Conservation (phyloP, 2,888 invertebrate genomes). For the Atherix ibis region DNA sequence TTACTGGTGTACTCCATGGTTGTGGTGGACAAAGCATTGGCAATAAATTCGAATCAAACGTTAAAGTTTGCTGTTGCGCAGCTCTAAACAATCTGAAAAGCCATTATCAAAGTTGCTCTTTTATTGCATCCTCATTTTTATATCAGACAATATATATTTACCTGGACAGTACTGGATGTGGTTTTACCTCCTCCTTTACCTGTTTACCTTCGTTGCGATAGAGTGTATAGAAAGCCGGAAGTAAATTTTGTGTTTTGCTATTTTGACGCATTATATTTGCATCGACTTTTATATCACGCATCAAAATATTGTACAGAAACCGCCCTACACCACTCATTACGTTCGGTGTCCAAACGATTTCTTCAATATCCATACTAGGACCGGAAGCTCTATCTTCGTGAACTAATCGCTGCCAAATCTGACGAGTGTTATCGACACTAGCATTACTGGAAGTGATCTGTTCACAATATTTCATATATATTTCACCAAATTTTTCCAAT, state of each 20-base stretch:
- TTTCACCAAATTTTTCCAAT: slow-evolving; percentile 43
- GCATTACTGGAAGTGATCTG: slow-evolving; percentile 39
- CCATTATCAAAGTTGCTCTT: neutral
- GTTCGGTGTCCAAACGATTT: slow-evolving; percentile 49
- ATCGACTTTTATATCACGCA: slow-evolving; percentile 72
- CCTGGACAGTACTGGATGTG: slow-evolving; percentile 60
- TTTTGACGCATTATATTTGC: slow-evolving; percentile 45
- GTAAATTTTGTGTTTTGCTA: slow-evolving; percentile 36
- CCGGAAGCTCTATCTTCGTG: slow-evolving; percentile 36
- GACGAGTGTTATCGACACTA: slow-evolving; percentile 43
- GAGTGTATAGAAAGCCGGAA: slow-evolving; percentile 67
- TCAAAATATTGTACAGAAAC: slow-evolving; percentile 72
- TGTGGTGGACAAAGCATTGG: slow-evolving; percentile 73
- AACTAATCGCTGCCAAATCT: slow-evolving; percentile 55
- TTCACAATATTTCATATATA: slow-evolving; percentile 48
- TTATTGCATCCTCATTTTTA: neutral
- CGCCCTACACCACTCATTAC: slow-evolving; percentile 54
- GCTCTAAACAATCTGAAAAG: slow-evolving; percentile 42
- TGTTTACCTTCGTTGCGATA: slow-evolving; percentile 48
- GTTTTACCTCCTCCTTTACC: slow-evolving; percentile 60
- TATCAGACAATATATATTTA: slow-evolving; percentile 9
- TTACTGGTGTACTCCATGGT: slow-evolving; percentile 57
- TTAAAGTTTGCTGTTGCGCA: slow-evolving; percentile 49
- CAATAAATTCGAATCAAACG: slow-evolving; percentile 52
- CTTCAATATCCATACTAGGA: slow-evolving; percentile 40